Base-by-base conservation (phyloP, 92 coral and sea anemone species). In the Muricea muricata region DNA sequence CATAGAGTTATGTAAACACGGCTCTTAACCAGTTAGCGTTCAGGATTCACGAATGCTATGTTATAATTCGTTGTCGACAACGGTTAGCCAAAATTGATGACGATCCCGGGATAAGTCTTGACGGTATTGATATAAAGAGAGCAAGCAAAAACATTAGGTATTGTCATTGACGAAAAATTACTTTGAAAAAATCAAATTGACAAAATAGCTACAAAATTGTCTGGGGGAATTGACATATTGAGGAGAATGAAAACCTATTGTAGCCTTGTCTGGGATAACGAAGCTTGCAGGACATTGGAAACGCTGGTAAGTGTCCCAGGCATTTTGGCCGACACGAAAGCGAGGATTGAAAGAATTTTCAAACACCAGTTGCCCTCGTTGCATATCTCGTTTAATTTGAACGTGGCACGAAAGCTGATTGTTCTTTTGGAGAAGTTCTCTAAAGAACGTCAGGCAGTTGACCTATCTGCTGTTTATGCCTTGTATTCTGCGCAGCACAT, bases 341-440 rank as follows among this genome's bases (percentile, higher is more conserved):
- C 37, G n/a, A 63, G 70, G 70, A 63, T 63, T 40, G 12, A 28
- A 31, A 28, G 70, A 63, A 63, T 63, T 32, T 21, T 63, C 2
- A 63, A 63, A 40, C 28, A 28, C 28, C 70, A 63, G 70, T 0
- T 63, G 70, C 31, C 70, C 31, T 63, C 70, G 39, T 28, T 63
- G n/a, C 39, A 11, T 18, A 20, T 63, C 70, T 40, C n/a, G 39
- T 63, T 63, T n/a, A 63, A 63, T 26, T 28, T 63, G 70, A 63
- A 63, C 31, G 70, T 63, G 31, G 31, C 70, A 1, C 70, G 70
- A 10, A 63, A 63, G 70, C 7, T 63, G 3, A 2, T 63, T 63
- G 70, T 63, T 25, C 37, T 63, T 18, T 63, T 63, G 70, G 70
- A 28, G 31, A 63, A 63, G 20, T 63, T 63, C 37, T 63, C 70